A percentile compares a stretch with the other conserved stretches of the same genome.
These are phyloP conservation scores for Leptinotarsa texana DNA, from an alignment of 1,140 invertebrate species.

Conservation along the genomic window DNA sequence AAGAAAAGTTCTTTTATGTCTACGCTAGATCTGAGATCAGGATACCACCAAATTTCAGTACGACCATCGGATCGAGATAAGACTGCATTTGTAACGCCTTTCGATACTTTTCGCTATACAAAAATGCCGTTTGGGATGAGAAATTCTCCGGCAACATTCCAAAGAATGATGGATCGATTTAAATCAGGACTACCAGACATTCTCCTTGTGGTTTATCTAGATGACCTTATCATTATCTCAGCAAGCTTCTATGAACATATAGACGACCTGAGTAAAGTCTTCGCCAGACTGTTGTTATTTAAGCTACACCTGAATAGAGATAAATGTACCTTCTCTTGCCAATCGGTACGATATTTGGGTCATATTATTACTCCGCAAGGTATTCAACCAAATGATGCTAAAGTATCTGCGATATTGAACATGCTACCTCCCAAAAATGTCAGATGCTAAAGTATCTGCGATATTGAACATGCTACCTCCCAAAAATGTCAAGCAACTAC, in stretches of 20 bases:
- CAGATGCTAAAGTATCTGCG: neutral
- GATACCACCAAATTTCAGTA: slow-evolving; percentile 54
- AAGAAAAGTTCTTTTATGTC: slow-evolving; percentile 52
- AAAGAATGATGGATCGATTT: slow-evolving; percentile 51
- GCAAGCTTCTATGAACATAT: slow-evolving; percentile 10
- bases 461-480: neutral
- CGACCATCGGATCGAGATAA: slow-evolving; percentile 44
- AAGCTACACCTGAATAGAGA: slow-evolving; percentile 15
- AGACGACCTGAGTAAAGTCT: slow-evolving; percentile 11
- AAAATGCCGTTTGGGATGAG: slow-evolving; percentile 52
- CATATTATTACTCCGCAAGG: neutral
- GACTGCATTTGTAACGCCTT: slow-evolving; percentile 55
- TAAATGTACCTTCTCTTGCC: neutral
- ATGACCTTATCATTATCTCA: slow-evolving; percentile 19
- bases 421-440: neutral
- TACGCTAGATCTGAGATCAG: slow-evolving; percentile 55
- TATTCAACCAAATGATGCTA: neutral
- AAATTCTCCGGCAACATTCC: slow-evolving; percentile 48
- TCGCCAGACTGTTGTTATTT: neutral
- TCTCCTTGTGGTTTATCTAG: slow-evolving; percentile 8
- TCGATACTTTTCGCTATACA: slow-evolving; percentile 40
- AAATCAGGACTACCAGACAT: slow-evolving; percentile 13
- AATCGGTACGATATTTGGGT: neutral
- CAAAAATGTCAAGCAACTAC: neutral
- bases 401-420: neutral